Conservation (phyloP, 1,140 invertebrate genomes). For the Ladona fulva region DNA sequence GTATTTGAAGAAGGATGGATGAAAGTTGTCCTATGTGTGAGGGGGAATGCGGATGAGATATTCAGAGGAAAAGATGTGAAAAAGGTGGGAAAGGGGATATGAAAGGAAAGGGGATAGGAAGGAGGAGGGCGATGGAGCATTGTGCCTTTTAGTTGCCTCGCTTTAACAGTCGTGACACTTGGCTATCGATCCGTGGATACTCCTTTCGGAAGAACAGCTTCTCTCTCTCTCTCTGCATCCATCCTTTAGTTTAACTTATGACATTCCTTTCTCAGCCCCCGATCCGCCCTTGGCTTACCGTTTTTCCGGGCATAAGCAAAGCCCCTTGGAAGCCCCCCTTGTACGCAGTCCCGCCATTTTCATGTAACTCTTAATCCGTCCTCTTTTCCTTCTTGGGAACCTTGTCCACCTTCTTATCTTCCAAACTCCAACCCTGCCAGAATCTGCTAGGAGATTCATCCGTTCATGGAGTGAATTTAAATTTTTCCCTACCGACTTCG, state of each 20-base stretch:
- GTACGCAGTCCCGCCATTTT: neutral
- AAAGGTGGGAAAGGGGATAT: no score
- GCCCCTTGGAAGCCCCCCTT: neutral
- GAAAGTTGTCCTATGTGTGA: no score
- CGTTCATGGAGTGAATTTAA: no score
- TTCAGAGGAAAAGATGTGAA: no score
- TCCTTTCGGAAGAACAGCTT: neutral
- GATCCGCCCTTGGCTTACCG: neutral
- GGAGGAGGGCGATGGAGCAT: neutral
- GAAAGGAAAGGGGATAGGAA: no score
- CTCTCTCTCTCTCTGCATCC: neutral
- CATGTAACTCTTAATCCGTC: neutral
- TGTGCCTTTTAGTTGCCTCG: constrained; percentile 7
- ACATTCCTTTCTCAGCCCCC: neutral
- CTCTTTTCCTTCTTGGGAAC: neutral
- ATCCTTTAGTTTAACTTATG: neutral
- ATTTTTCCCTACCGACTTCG: no score
- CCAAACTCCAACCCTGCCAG: no score
- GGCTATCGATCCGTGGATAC: neutral
- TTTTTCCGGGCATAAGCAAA: neutral
- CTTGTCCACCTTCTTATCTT: no score
- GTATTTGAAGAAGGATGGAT: no score
- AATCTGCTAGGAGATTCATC: no score
- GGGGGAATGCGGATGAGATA: neutral
- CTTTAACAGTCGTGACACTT: constrained; percentile 9